Base-by-base conservation (phyloP, 30 jellyfish, hydroid and myxozoan genomes). In the Sanderia malayensis region DNA sequence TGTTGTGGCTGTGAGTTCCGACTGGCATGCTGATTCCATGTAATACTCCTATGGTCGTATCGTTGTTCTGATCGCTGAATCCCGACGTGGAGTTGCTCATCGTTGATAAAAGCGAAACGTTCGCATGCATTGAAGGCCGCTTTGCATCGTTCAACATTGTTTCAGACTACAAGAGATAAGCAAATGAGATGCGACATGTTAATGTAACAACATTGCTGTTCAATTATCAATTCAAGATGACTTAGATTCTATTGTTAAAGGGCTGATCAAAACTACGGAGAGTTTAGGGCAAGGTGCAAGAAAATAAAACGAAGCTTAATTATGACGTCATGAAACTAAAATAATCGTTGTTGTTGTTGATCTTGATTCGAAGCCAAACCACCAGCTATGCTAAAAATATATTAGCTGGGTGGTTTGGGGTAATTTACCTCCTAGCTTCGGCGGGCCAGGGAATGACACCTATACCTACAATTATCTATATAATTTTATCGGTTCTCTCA, bases 1-100 rank as follows among this genome's bases (percentile, higher is more conserved):
- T 29, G 34, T 83, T 4, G 13, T 67, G 95, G 69, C 32, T 33
- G 30, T 71, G 83, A 2, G 83, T 71, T 0, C 86, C 86, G 4
- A 80, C 26, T 4, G 92, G 84, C 18, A 80, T 21, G 27, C 92
- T 80, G 45, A 80, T 60, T 0, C 92, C 92, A 20, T 80, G 92
- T 9, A 80, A 32, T 4, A 80, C 83, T 11, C 92, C 92, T 46
- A 80, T 58, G 11, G 84, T n/a, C 41, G 45, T 70, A 23, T 70
- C 92, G 24, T 58, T 69, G 24, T 58, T 69, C 18, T 53, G 32
- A 20, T 75, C 86, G 1, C 61, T 9, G 10, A 44, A 11, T 11
- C 25, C 19, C 1, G 76, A 22, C 0, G 76, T 24, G n/a, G 68
- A 23, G 32, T 67, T 53, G 28, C 20, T 52, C 7, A 26, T 27